Percentiles rank a stretch among this genome's conserved stretches.
Conservation (phyloP, 2,113 vertebrate species). For the Thamnaconus septentrionalis region DNA sequence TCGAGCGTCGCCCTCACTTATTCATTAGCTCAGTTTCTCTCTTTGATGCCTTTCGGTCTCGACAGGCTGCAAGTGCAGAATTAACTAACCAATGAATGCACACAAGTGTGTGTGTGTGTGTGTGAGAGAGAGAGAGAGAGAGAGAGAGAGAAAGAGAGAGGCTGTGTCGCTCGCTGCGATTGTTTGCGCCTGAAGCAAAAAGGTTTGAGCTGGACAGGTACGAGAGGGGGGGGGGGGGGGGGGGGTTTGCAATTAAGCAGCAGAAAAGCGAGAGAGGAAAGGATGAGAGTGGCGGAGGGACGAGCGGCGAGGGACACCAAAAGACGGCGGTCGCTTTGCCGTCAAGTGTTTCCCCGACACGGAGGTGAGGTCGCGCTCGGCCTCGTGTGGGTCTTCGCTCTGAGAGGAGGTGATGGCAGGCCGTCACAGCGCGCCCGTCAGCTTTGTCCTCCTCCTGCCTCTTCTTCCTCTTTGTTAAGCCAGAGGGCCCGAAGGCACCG, state of each 20-base stretch:
- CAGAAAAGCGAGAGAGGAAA: no score
- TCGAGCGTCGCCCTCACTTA: no score
- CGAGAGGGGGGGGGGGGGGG: no score
- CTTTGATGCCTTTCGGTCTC: no score
- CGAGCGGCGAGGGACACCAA: conserved; percentile 6
- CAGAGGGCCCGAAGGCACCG: conserved; percentile 51
- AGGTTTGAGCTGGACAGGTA: no score
- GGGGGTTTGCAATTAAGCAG: no score
- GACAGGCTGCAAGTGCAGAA: no score
- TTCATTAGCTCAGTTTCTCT: no score
- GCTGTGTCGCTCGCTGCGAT: neutral
- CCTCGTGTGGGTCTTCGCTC: conserved; percentile 4
- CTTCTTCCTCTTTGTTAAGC: conserved; percentile 32
- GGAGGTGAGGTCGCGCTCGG: conserved; percentile 12
- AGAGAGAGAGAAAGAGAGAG: neutral
- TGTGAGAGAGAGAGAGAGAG: no score
- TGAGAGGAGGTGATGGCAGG: conserved; percentile 43
- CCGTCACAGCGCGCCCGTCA: conserved; percentile 25
- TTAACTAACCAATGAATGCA: no score
- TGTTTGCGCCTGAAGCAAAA: no score
- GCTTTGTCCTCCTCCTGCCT: conserved; percentile 11
- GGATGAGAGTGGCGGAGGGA: neutral
- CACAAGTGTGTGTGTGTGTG: no score
- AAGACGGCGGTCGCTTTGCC: neutral
- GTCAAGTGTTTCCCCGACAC: conserved; percentile 3